Percentiles rank a stretch among this genome's conserved stretches.
These are phyloP conservation scores for Bubo scandiacus DNA, from an alignment of 2,113 vertebrate genomes.

Conservation along the genomic window DNA sequence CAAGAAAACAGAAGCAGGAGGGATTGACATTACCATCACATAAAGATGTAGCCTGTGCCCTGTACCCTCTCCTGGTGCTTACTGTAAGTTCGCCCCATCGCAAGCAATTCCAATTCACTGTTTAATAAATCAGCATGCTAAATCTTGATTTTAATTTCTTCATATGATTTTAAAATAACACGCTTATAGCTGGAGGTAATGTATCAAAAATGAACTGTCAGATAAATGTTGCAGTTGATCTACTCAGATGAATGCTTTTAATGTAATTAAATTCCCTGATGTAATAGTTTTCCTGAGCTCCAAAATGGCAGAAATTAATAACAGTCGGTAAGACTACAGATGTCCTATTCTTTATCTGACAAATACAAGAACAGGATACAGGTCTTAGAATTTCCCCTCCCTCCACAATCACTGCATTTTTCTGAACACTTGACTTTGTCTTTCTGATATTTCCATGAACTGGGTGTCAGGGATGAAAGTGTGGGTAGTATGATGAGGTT, in stretches of 20 bases:
- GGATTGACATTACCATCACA: not conserved
- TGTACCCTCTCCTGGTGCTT: not conserved
- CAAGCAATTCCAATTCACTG: not conserved
- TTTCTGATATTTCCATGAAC: not conserved
- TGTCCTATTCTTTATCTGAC: not conserved
- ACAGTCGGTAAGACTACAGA: not conserved
- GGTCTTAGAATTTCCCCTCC: not conserved
- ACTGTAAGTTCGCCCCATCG: not conserved
- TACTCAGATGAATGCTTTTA: not conserved
- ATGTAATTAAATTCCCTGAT: not conserved
- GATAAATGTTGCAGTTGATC: not conserved
- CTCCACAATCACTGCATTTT: not conserved
- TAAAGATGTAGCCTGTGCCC: not conserved
- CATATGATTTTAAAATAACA: not conserved
- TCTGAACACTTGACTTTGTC: not conserved
- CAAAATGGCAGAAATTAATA: not conserved
- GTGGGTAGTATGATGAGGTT: not conserved
- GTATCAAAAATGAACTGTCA: not conserved
- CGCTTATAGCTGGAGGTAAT: not conserved
- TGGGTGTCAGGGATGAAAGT: not conserved
- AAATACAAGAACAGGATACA: not conserved
- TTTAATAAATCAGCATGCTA: not conserved
- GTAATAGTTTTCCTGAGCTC: not conserved
- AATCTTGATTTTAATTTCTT: not conserved
- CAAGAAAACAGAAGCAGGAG: not conserved